These are phyloP conservation scores for Calliphora vicina DNA, from an alignment of 1,140 invertebrate genomes.

Conservation along the genomic window DNA sequence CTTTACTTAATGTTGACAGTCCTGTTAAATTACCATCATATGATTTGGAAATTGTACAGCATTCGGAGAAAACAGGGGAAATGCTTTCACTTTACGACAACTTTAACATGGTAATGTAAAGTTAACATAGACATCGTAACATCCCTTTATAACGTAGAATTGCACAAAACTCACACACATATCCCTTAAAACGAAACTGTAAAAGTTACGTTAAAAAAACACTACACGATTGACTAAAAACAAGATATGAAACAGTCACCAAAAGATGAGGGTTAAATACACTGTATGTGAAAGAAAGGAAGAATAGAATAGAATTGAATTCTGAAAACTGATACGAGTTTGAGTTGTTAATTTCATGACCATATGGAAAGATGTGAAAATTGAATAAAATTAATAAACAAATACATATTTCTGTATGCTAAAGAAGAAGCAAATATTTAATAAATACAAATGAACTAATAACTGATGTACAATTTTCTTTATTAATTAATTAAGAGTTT, in stretches of 20 bases:
- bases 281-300: background rate
- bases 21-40: no score
- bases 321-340: background rate
- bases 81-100: background rate
- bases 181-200: background rate
- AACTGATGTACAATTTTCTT: no score
- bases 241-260: background rate
- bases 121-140: background rate
- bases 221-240: background rate
- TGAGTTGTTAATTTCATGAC: background rate
- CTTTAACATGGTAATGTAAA: background rate
- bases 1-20: no score
- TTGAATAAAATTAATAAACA: slow-evolving; percentile 27
- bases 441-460: background rate
- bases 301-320: background rate
- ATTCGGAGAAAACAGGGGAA: slow-evolving; percentile 4
- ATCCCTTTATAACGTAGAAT: no score
- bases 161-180: no score
- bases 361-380: slow-evolving; percentile 33
- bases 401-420: background rate
- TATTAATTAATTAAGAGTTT: no score
- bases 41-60: background rate
- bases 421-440: background rate
- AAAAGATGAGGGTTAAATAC: background rate
- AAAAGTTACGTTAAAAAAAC: background rate